Evolutionary conservation across 1,140 invertebrate genomes (phyloP), one percentile per base, ranked within the genome.

Genomic region (Araneus ventricosus): DNA sequence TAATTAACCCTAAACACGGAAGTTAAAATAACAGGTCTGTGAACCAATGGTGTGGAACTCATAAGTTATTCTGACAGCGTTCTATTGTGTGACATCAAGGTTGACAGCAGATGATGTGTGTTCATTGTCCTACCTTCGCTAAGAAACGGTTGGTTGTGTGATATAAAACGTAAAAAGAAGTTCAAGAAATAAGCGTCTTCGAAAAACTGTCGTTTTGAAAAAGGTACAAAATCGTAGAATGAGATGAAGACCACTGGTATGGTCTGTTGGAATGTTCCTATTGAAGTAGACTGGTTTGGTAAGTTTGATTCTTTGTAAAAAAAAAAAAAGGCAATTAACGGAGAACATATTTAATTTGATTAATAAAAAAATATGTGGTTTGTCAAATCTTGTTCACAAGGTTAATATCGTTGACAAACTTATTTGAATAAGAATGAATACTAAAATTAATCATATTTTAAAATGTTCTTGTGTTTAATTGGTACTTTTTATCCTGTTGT

Each of bases 341-440:
- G 45, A 17, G 10, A 52, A 52, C 45, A 52, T 52, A 14, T 52
- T 52, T 52, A 52, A 52, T 98, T 96, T 97, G 97, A 96, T 97
- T 97, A 70, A 24, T 70, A 17, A 52, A 52, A 39, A 45, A 52
- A 17, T 52, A 52, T 52, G 45, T 52, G 10, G 45, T 4, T n/a
- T n/a, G n/a, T n/a, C n/a, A n/a, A n/a, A n/a, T n/a, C n/a, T n/a
- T n/a, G n/a, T n/a, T n/a, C 10, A 52, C 1, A 52, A 14, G 10
- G 17, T 52, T 52, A 52, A 52, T 52, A 14, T 45, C 41, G 41
- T 45, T 45, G 10, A 45, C 1, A 45, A 45, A 5, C 41, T 45
- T 45, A 45, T 45, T 45, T 45, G 7, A 45, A 45, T 45, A 5
- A 8, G 8, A 45, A 45, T 0, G 41, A 45, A 45, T 45, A 7